Evolutionary conservation across 2,113 vertebrate species (phyloP), one percentile per base, ranked within the genome.

Genomic region (Oceanodroma tethys): DNA sequence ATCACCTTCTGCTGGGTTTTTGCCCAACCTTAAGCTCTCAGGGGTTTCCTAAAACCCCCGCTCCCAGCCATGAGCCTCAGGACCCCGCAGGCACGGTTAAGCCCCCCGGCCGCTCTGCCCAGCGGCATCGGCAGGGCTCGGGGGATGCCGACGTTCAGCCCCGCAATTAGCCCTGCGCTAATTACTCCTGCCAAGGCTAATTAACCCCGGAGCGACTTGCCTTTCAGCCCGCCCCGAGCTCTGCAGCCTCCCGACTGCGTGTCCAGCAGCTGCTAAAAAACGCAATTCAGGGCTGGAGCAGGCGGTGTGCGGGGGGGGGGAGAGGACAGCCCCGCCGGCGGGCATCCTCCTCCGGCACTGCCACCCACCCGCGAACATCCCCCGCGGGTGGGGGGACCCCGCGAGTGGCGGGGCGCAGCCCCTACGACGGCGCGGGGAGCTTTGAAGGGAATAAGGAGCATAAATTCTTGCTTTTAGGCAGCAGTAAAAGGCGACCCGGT

Each of bases 141-240:
- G 55, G 38, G 63, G 36, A 58, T 5, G 18, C 48, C 8, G 25
- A 5, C 7, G 4, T 13, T 45, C 81, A 81, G 13, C 59, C 68
- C n/a, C 2, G 16, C 71, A 91, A 91, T 93, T 93, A 96, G 32
- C 62, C 65, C 22, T 6, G 8, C 23, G 55, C 84, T 96, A 95
- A 95, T 95, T 84, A 94, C 19, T 87, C 13, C 68, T 13, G 23
- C 48, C 5, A 9, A 11, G 27, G 70, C 62, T 97, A 95, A 96
- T 97, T 82, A 94, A 82, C 48, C 53, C 34, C 14, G 38, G 23
- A 11, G 53, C 13, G 20, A 68, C 12, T 47, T 12, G 66, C 56
- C 15, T 60, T 45, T 15, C 21, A 29, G 50, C 67, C 56, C 34
- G 3, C 15, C 34, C 56, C 7, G 13, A 42, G 83, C 68, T 43